Evolutionary conservation across 2,797 vertebrate genomes (phyloP).

Genomic region (Crenuchus spilurus): DNA sequence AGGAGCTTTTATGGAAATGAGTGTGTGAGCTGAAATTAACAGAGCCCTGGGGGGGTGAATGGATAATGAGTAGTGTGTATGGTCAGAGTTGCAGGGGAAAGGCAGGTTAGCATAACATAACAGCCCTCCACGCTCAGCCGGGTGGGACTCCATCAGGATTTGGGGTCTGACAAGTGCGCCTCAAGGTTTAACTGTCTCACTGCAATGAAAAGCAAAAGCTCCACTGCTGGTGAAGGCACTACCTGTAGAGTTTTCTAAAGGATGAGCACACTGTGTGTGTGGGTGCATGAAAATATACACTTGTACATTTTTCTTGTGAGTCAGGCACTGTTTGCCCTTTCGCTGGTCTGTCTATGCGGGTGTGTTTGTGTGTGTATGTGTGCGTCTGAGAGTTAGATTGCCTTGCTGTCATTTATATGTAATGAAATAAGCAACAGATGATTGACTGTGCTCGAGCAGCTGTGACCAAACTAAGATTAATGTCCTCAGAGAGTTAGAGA

Average conservation of each 20-base stretch:
- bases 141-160: constrained; percentile 53
- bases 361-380: constrained; percentile 22
- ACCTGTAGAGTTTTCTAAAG: constrained; percentile 30
- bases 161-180: constrained; percentile 60
- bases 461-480: constrained; percentile 55
- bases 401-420: constrained; percentile 38
- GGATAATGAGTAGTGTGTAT: constrained; percentile 67
- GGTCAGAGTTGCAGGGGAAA: constrained; percentile 60
- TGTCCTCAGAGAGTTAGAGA: constrained; percentile 29
- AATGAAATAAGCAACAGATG: constrained; percentile 52
- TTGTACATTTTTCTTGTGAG: not conserved
- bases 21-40: constrained; percentile 69
- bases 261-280: not conserved
- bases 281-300: not conserved
- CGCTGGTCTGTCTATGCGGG: constrained; percentile 12
- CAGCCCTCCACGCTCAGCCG: constrained; percentile 47
- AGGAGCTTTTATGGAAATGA: constrained; percentile 71
- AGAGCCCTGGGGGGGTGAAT: constrained; percentile 59
- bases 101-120: constrained; percentile 69
- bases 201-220: constrained; percentile 46
- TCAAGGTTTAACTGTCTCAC: constrained; percentile 55
- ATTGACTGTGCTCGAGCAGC: constrained; percentile 52
- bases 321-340: constrained; percentile 9
- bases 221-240: not conserved
- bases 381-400: constrained; percentile 29